Evolutionary conservation across 2,797 vertebrate genomes (phyloP), one percentile per base, ranked within the genome.

Genomic region (Cetoscarus ocellatus): DNA sequence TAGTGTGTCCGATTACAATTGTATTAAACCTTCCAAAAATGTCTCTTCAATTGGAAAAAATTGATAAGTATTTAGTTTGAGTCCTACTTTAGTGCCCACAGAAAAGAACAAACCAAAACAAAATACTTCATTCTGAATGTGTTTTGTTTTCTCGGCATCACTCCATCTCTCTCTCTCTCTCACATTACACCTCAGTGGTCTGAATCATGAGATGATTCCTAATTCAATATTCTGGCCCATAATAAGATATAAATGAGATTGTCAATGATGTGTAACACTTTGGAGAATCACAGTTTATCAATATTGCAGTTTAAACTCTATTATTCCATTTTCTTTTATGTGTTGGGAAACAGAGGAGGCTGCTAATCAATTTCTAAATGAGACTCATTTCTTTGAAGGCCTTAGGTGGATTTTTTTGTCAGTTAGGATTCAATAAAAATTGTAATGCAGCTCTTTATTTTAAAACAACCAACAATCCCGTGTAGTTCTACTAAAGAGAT

Each of bases 361-460:
- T 38, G 39, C 60, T 51, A 58, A 80, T 80, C 38, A n/a, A 58
- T 79, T 34, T 52, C 27, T 15, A 48, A 66, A 70, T 70, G 19
- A 69, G 34, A n/a, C 7, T 40, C 8, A 5, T 56, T 73, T 51
- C 27, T 59, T 67, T 61, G 9, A 58, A 36, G 36, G 45, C 39
- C 13, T 55, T 12, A 35, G 48, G 17, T 47, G 19, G 55, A 72
- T 19, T 27, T 3, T 60, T 15, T 61, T 6, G 12, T 27, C 19
- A 52, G 39, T 10, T 51, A 1, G 17, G 1, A 4, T 50, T 59
- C 2, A 60, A 54, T 18, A 67, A 67, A 58, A 38, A 18, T 55
- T n/a, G 10, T 61, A 39, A 19, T 42, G 43, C 64, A 62, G 58
- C 40, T 42, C 17, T n/a, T 61, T 2, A 54, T 72, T 77, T 43